phyloP scores from a whole-genome alignment of 2,797 vertebrate genomes.

The Danio albolineatus region DNA sequence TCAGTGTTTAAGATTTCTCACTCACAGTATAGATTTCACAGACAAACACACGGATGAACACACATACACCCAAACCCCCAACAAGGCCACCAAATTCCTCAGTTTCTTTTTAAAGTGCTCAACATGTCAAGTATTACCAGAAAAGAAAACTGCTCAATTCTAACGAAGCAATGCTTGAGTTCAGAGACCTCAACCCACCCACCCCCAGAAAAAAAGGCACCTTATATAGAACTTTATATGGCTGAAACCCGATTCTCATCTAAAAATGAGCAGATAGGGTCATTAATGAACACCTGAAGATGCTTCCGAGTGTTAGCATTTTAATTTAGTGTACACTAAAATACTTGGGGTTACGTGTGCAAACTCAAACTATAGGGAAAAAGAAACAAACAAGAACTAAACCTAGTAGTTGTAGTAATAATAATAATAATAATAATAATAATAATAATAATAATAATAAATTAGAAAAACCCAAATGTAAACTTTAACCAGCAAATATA shows the following conservation, averaged over 20 bases:
- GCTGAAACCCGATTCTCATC: background rate
- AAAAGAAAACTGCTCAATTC: conserved; percentile 26
- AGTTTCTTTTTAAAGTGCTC: conserved; percentile 57
- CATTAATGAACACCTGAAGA: conserved; percentile 3
- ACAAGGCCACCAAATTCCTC: conserved; percentile 34
- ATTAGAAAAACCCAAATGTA: conserved; percentile 2
- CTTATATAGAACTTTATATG: conserved; percentile 40
- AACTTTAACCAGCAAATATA: conserved; percentile 22
- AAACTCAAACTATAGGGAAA: background rate
- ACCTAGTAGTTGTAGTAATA: no score
- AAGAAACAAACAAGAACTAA: background rate
- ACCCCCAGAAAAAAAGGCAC: conserved; percentile 43
- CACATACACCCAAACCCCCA: conserved; percentile 26
- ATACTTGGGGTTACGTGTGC: background rate
- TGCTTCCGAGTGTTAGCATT: background rate
- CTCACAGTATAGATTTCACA: conserved; percentile 15
- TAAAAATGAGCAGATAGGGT: background rate
- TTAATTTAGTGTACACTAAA: conserved; percentile 18
- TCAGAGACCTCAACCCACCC: conserved; percentile 16
- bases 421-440: background rate
- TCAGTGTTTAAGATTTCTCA: conserved; percentile 37
- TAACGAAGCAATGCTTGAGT: conserved; percentile 40
- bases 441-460: background rate
- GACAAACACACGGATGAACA: conserved; percentile 6
- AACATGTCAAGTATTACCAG: conserved; percentile 56